A percentile compares a stretch with the other conserved stretches of the same genome.
Evolutionary conservation across 1,140 invertebrate genomes (phyloP).

Genomic region (Drosophila busckii): DNA sequence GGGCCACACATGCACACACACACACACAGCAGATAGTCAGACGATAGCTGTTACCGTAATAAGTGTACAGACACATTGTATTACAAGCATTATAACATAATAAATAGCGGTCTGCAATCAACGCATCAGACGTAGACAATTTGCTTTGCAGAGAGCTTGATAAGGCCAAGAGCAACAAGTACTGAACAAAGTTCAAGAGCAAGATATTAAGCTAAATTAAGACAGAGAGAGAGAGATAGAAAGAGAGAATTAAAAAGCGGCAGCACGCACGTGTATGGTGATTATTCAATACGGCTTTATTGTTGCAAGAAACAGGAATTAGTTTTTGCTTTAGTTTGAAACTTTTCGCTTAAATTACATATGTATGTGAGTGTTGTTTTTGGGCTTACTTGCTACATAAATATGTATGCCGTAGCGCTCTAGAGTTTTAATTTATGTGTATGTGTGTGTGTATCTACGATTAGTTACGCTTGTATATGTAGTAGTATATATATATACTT

Average conservation of each 20-base stretch:
- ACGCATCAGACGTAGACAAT: too few relatives aligned
- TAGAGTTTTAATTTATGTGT: slow-evolving; percentile 5
- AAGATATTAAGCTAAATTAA: background rate
- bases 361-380: slow-evolving; percentile 4
- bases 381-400: slow-evolving; percentile 24
- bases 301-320: slow-evolving; percentile 39
- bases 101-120: too few relatives aligned
- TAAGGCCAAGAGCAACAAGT: too few relatives aligned
- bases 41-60: background rate
- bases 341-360: slow-evolving; percentile 46
- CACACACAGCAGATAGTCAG: background rate
- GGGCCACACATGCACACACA: slow-evolving; percentile 5
- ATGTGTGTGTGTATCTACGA: slow-evolving; percentile 5
- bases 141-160: too few relatives aligned
- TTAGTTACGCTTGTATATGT: slow-evolving; percentile 30
- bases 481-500: slow-evolving; percentile 11
- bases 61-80: too few relatives aligned
- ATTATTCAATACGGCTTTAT: slow-evolving; percentile 53
- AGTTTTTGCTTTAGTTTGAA: slow-evolving; percentile 23
- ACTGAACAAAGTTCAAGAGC: too few relatives aligned
- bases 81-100: too few relatives aligned
- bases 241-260: background rate
- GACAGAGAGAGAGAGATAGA: background rate
- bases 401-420: slow-evolving; percentile 3
- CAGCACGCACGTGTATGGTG: slow-evolving; percentile 44